Conservation (phyloP, 1,140 invertebrate species). For the Paralvinella palmiformis region DNA sequence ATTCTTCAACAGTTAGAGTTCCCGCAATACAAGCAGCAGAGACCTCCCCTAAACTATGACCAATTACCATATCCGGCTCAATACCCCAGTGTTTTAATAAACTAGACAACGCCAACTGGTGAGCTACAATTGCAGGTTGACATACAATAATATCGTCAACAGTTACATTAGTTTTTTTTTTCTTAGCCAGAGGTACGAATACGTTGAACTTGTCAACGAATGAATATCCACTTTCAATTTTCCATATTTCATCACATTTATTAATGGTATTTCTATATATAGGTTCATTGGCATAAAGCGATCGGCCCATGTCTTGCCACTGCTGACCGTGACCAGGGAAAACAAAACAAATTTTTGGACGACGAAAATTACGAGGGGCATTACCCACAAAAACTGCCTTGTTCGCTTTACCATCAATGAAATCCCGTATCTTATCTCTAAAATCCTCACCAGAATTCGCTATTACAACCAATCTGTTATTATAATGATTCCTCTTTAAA, state of each 20-base stretch:
- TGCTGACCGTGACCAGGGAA: not conserved
- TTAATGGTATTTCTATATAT: not conserved
- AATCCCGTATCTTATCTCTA: not conserved
- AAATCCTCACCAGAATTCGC: not conserved
- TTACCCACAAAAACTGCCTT: not conserved
- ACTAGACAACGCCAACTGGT: constrained; percentile 80
- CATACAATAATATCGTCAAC: not conserved
- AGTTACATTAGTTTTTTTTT: no score
- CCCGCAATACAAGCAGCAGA: constrained; percentile 96
- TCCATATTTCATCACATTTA: not conserved
- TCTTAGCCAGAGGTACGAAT: not conserved
- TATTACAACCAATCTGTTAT: not conserved
- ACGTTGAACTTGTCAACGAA: not conserved
- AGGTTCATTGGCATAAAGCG: not conserved
- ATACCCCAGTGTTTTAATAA: constrained; percentile 70
- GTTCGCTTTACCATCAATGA: not conserved
- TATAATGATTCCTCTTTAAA: not conserved
- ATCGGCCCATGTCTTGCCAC: not conserved
- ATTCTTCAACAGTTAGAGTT: constrained; percentile 83
- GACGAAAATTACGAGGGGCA: not conserved
- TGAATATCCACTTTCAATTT: not conserved
- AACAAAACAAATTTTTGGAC: not conserved
- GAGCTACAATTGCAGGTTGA: not conserved
- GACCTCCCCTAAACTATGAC: constrained; percentile 71
- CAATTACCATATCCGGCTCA: constrained; percentile 84